These are phyloP conservation scores for Cottus gobio DNA, from an alignment of 2,113 vertebrate genomes.

Conservation along the genomic window DNA sequence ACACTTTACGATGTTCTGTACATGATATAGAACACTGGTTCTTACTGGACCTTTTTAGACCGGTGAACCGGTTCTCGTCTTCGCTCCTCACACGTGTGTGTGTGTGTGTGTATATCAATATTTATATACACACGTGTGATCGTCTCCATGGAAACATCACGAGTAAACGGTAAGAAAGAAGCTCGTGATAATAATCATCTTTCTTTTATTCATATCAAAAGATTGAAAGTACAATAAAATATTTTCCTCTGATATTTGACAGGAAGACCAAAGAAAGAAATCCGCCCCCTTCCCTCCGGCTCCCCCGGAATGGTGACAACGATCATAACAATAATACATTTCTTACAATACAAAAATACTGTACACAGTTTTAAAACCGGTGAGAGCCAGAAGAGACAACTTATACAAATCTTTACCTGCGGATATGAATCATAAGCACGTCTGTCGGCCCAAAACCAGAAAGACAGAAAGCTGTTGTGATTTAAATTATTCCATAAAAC, in stretches of 20 bases:
- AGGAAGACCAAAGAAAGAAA: constrained; percentile 65
- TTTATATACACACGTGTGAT: too few species aligned
- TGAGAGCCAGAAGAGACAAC: constrained; percentile 34
- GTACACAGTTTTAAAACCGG: constrained; percentile 77
- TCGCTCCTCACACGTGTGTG: too few species aligned
- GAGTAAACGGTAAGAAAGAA: too few species aligned
- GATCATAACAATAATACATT: constrained; percentile 60
- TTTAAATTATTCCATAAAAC: constrained; percentile 34
- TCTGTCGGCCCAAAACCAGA: background rate
- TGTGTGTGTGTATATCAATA: too few species aligned
- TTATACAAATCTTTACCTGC: constrained; percentile 33
- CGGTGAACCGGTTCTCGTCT: too few species aligned
- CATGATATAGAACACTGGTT: too few species aligned
- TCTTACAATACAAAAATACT: constrained; percentile 85
- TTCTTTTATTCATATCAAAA: constrained; percentile 77
- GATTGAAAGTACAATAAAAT: constrained; percentile 76
- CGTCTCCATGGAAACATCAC: too few species aligned
- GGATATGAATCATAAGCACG: constrained; percentile 64
- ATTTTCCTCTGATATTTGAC: constrained; percentile 74
- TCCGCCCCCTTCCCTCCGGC: constrained; percentile 20
- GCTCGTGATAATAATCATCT: constrained; percentile 14
- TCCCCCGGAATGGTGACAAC: constrained; percentile 14
- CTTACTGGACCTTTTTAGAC: too few species aligned
- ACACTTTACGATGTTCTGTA: too few species aligned
- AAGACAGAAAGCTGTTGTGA: background rate